Percentiles rank a stretch among this genome's conserved stretches.
Conservation (phyloP, 1,140 invertebrate genomes). For the Lordiphosa stackelbergi region DNA sequence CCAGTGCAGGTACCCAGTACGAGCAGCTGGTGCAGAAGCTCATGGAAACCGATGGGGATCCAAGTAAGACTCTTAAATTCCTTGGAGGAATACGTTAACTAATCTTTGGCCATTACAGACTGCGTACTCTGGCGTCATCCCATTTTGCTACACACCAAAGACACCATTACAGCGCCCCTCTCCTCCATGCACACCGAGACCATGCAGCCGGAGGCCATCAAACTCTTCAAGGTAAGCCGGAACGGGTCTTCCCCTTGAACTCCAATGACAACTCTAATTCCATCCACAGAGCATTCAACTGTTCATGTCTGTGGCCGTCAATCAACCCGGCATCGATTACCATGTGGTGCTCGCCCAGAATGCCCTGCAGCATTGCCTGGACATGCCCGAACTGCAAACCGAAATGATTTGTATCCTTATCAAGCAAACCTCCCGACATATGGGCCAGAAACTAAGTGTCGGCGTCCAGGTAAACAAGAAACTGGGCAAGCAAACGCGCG, state of each 20-base stretch:
- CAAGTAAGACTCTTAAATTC: slow-evolving; percentile 80
- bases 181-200: slow-evolving; percentile 91
- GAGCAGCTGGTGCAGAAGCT: slow-evolving; percentile 95
- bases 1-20: slow-evolving; percentile 94
- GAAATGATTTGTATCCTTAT: slow-evolving; percentile 94
- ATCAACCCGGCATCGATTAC: slow-evolving; percentile 96
- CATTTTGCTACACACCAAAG: slow-evolving; percentile 92
- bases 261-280: slow-evolving; percentile 5
- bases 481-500: slow-evolving; percentile 78
- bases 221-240: slow-evolving; percentile 91
- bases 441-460: slow-evolving; percentile 84
- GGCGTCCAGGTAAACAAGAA: slow-evolving; percentile 92
- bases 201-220: slow-evolving; percentile 92
- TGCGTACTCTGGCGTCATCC: slow-evolving; percentile 97
- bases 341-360: slow-evolving; percentile 97
- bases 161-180: slow-evolving; percentile 89
- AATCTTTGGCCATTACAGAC: slow-evolving; percentile 78
- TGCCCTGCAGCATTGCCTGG: slow-evolving; percentile 92
- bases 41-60: slow-evolving; percentile 96
- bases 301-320: slow-evolving; percentile 95
- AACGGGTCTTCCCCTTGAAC: too few species aligned
- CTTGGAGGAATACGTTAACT: neutral
- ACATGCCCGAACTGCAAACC: slow-evolving; percentile 91
- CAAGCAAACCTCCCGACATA: slow-evolving; percentile 94
- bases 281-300: slow-evolving; percentile 89